A percentile compares a stretch with the other conserved stretches of the same genome.
Conservation (phyloP, 2,888 invertebrate genomes). For the Morpho helenor region DNA sequence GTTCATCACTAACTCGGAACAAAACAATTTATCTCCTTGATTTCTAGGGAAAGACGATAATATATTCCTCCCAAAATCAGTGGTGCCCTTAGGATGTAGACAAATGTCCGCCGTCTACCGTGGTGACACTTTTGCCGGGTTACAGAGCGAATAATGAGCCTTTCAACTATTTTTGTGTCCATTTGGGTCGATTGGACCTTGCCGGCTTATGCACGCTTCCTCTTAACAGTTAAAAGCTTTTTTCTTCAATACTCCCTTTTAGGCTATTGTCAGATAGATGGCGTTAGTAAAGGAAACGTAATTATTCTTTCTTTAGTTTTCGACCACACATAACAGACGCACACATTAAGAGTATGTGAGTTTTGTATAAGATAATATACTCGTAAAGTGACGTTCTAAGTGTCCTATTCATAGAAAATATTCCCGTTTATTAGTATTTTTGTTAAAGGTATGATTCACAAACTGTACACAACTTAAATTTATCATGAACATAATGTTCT, state of each 20-base stretch:
- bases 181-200: constrained; percentile 75
- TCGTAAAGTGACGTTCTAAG: too few relatives aligned
- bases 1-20: constrained; percentile 26
- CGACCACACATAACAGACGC: too few relatives aligned
- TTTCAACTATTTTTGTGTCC: constrained; percentile 73
- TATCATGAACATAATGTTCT: too few relatives aligned
- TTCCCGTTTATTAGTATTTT: too few relatives aligned
- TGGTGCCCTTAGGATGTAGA: constrained; percentile 71
- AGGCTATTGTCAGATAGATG: constrained; percentile 8
- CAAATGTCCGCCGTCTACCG: constrained; percentile 64
- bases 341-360: too few relatives aligned
- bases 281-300: constrained; percentile 1
- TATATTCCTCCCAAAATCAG: constrained; percentile 67
- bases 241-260: constrained; percentile 37
- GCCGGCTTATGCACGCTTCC: constrained; percentile 66
- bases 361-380: too few relatives aligned
- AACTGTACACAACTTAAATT: too few relatives aligned
- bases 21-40: constrained; percentile 62
- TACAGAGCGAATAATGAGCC: constrained; percentile 69
- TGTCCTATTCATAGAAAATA: too few relatives aligned
- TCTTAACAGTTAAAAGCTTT: constrained; percentile 60
- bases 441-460: too few relatives aligned
- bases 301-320: too few relatives aligned
- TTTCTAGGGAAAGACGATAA: constrained; percentile 62
- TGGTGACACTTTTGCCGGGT: constrained; percentile 69